Base-by-base conservation (phyloP, 2,888 invertebrate species). In the Caenorhabditis sinica region DNA sequence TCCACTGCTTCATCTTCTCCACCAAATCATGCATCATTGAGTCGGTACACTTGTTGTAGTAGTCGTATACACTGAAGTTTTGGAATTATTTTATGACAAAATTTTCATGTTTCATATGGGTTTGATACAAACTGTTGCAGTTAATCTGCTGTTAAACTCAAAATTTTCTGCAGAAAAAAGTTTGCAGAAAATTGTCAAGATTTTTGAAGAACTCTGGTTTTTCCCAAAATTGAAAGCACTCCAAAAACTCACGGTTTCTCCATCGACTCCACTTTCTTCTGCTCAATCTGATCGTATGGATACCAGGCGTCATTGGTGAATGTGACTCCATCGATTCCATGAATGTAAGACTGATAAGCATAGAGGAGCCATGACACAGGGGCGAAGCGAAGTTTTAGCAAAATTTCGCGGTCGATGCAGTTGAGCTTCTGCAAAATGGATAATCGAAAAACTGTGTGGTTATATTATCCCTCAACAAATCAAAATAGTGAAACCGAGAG, bases 281-380 rank as follows among this genome's bases (percentile, higher is more conserved):
- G 88, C 23, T 74, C 40, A 25, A 85, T 69, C n/a, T 66, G 56
- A 65, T 89, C 83, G 17, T 75, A 53, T 40, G 89, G 89, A 58
- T 89, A 89, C 71, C 79, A 89, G 6, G 82, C 58, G 20, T 87
- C 88, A 77, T 89, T 88, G 13, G 86, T 86, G 23, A 89, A 82
- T 0, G 88, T 85, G 5, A 89, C 86, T 11, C 89, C 89, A 28
- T 87, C 82, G 0, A 82, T 63, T n/a, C 79, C 75, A 69, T 82
- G 72, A 30, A 74, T 15, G 36, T 72, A 81, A 0, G 84, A 49
- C 25, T 79, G 63, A 40, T 66, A 89, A 1, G 87, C 80, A 51
- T 88, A 87, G 11, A 84, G 66, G 20, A 87, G 61, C 89, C 89
- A 89, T 30, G 85, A 77, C 15, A 87, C 84, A 0, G 88, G 88